Evolutionary conservation across 2,888 invertebrate species (phyloP).

Genomic region (Meteorus colon): DNA sequence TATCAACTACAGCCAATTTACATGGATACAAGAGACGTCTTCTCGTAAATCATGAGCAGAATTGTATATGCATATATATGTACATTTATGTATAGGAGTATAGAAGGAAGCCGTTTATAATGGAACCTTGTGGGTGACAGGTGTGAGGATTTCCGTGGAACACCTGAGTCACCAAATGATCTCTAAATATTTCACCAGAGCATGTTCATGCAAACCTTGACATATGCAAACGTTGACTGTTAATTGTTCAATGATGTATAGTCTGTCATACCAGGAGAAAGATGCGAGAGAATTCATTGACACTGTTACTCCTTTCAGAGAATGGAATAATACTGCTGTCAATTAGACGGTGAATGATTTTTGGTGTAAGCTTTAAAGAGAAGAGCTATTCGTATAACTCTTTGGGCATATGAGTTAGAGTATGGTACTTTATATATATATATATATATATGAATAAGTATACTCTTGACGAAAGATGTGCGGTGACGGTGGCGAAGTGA

Average conservation of each 20-base stretch:
- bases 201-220: background rate
- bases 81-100: constrained; percentile 1
- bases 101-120: constrained; percentile 33
- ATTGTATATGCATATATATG: background rate
- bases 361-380: background rate
- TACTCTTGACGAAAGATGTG: background rate
- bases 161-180: constrained; percentile 32
- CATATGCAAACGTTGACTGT: background rate
- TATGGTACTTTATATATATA: background rate
- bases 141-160: constrained; percentile 28
- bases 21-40: constrained; percentile 27
- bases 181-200: constrained; percentile 24
- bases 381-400: background rate
- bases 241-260: background rate
- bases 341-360: background rate
- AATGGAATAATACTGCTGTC: background rate
- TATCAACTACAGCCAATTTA: constrained; percentile 33
- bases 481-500: background rate
- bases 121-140: constrained; percentile 30
- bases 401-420: background rate
- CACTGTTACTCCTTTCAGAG: background rate
- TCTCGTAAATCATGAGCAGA: constrained; percentile 28
- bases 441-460: background rate
- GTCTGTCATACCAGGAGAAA: background rate
- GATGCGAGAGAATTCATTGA: no score